A percentile compares a stretch with the other conserved stretches of the same genome.
phyloP scores from a whole-genome alignment of 1,140 invertebrate genomes.

The Belonocnema kinseyi region DNA sequence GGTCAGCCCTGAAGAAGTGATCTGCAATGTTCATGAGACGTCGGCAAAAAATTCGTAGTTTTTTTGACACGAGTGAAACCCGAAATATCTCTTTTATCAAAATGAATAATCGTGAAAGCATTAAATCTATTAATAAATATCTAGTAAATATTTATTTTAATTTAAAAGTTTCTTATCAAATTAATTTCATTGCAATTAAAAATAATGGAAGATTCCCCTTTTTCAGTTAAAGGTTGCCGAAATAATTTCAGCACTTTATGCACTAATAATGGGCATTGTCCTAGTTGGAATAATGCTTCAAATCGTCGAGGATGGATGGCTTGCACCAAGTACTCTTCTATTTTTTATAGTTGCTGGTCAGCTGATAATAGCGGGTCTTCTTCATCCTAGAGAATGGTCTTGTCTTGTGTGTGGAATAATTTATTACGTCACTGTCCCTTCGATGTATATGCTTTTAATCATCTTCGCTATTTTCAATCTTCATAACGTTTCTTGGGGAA shows the following conservation, averaged over 20 bases:
- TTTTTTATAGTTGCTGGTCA: slow-evolving; percentile 80
- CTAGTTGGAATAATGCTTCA: slow-evolving; percentile 90
- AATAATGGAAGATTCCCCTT: not conserved
- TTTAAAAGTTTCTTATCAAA: too few species aligned
- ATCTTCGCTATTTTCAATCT: slow-evolving; percentile 94
- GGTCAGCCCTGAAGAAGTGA: too few species aligned
- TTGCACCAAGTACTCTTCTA: slow-evolving; percentile 88
- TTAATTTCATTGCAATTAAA: too few species aligned
- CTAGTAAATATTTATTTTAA: too few species aligned
- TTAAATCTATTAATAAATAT: too few species aligned
- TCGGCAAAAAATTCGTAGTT: too few species aligned
- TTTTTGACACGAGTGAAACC: too few species aligned
- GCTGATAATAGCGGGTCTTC: slow-evolving; percentile 81
- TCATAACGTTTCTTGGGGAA: slow-evolving; percentile 94
- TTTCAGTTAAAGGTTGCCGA: slow-evolving; percentile 84
- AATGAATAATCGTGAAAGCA: too few species aligned
- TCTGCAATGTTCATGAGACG: too few species aligned
- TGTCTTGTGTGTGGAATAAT: slow-evolving; percentile 87
- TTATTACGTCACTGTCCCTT: slow-evolving; percentile 94
- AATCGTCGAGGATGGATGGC: slow-evolving; percentile 85
- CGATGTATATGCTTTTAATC: slow-evolving; percentile 94
- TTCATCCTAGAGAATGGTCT: slow-evolving; percentile 90
- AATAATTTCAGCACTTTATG: slow-evolving; percentile 86
- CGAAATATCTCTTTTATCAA: too few species aligned
- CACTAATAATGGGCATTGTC: slow-evolving; percentile 94